Evolutionary conservation across 1,140 invertebrate species (phyloP).

Genomic region (Amyelois transitella): DNA sequence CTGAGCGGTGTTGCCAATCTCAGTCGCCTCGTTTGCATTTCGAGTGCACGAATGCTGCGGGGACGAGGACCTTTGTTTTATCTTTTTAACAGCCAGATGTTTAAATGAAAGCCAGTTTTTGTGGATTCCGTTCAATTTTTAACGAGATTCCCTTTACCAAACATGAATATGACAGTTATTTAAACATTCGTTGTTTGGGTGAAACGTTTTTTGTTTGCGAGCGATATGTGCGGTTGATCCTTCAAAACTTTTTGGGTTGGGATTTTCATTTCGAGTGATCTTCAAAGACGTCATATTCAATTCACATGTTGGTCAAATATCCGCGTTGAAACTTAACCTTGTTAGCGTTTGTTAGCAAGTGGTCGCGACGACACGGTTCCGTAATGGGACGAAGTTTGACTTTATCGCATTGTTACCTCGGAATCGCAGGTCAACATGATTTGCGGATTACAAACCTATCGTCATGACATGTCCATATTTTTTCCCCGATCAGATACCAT

Average conservation of each 20-base stretch:
- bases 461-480: slow-evolving; percentile 43
- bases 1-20: slow-evolving; percentile 33
- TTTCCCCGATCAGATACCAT: slow-evolving; percentile 42
- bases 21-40: slow-evolving; percentile 48
- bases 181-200: slow-evolving; percentile 42
- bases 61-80: slow-evolving; percentile 50
- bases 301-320: slow-evolving; percentile 14
- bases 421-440: slow-evolving; percentile 25
- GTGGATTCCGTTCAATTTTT: slow-evolving; percentile 47
- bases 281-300: slow-evolving; percentile 15
- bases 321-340: slow-evolving; percentile 15
- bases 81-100: slow-evolving; percentile 42
- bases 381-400: slow-evolving; percentile 10
- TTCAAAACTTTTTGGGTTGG: slow-evolving; percentile 17
- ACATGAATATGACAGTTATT: slow-evolving; percentile 54
- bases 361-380: slow-evolving; percentile 14
- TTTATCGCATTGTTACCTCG: slow-evolving; percentile 27
- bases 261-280: slow-evolving; percentile 17
- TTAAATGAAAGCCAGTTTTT: slow-evolving; percentile 53
- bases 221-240: slow-evolving; percentile 16
- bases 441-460: slow-evolving; percentile 30
- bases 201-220: slow-evolving; percentile 26
- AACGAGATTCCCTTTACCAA: slow-evolving; percentile 37
- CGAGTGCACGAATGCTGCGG: slow-evolving; percentile 26
- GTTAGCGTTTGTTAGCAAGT: slow-evolving; percentile 31